phyloP scores from a whole-genome alignment of 2,888 invertebrate genomes.

The Sphaerophoria rueppellii region DNA sequence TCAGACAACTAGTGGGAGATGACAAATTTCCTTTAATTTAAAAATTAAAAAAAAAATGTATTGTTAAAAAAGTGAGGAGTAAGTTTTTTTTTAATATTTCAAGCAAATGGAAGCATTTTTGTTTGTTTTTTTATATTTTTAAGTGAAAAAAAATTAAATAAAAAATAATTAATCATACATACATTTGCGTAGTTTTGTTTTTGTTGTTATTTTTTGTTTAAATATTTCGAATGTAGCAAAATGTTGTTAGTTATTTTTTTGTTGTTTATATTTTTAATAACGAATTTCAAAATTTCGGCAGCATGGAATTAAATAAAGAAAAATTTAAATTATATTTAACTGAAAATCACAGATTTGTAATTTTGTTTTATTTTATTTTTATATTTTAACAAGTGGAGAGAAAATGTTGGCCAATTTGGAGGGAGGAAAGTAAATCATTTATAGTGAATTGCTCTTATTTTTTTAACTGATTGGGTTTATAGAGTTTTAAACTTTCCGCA shows the following conservation, averaged over 20 bases:
- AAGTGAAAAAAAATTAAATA: slow-evolving; percentile 32
- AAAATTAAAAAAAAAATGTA: slow-evolving; percentile 5
- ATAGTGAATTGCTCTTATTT: too few relatives aligned
- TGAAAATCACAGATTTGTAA: slow-evolving; percentile 44
- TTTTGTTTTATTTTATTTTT: slow-evolving; percentile 17
- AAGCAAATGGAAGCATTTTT: slow-evolving; percentile 60
- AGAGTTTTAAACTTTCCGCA: too few relatives aligned
- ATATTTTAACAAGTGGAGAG: slow-evolving; percentile 8
- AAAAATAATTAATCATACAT: slow-evolving; percentile 52
- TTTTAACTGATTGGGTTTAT: too few relatives aligned
- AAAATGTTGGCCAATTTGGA: neutral
- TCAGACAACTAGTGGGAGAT: slow-evolving; percentile 66
- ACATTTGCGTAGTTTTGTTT: slow-evolving; percentile 58
- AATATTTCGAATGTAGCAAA: slow-evolving; percentile 33
- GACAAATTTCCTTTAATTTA: slow-evolving; percentile 57
- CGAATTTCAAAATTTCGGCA: slow-evolving; percentile 59
- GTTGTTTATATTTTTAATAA: neutral
- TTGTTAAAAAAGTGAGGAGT: neutral
- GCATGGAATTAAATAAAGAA: slow-evolving; percentile 71
- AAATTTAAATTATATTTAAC: slow-evolving; percentile 45
- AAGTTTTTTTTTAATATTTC: neutral
- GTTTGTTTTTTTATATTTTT: slow-evolving; percentile 23
- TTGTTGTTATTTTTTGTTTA: slow-evolving; percentile 48
- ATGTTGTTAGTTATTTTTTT: slow-evolving; percentile 40
- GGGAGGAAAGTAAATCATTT: too few relatives aligned